Evolutionary conservation across 2,888 invertebrate species (phyloP).

Genomic region (Drosophila subquinaria): DNA sequence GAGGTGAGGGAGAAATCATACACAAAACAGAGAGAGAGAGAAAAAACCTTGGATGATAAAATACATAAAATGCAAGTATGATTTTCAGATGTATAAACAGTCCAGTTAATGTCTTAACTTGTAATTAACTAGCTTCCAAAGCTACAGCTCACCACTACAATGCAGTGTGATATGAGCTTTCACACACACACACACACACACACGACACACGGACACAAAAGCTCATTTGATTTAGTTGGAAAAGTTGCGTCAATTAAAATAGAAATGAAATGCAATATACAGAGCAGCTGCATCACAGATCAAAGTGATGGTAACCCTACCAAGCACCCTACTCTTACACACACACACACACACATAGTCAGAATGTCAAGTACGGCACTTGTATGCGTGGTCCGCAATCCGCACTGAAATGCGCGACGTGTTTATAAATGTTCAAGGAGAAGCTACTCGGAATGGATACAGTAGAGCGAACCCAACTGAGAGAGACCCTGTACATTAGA

Average conservation of each 20-base stretch:
- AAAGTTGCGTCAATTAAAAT: constrained; percentile 51
- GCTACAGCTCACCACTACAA: neutral
- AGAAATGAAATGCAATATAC: constrained; percentile 50
- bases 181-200: neutral
- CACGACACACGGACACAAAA: neutral
- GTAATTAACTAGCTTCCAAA: neutral
- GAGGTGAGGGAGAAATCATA: neutral
- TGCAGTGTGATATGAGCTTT: neutral
- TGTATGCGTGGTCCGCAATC: constrained; percentile 58
- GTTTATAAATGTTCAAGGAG: constrained; percentile 34
- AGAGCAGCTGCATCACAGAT: constrained; percentile 64
- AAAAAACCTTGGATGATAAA: neutral
- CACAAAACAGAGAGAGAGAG: neutral
- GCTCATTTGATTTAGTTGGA: neutral
- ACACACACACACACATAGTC: constrained; percentile 8
- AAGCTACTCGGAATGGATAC: neutral
- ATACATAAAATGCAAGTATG: neutral
- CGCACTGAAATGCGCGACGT: constrained; percentile 60
- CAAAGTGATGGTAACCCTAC: constrained; percentile 52
- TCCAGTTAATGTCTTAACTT: neutral
- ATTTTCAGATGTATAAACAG: neutral
- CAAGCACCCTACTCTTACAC: neutral
- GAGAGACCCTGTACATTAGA: neutral
- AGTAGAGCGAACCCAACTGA: neutral
- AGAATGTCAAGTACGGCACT: constrained; percentile 49